A percentile compares a stretch with the other conserved stretches of the same genome.
phyloP scores from a whole-genome alignment of 2,888 invertebrate species.

The Sarcophaga variegata region DNA sequence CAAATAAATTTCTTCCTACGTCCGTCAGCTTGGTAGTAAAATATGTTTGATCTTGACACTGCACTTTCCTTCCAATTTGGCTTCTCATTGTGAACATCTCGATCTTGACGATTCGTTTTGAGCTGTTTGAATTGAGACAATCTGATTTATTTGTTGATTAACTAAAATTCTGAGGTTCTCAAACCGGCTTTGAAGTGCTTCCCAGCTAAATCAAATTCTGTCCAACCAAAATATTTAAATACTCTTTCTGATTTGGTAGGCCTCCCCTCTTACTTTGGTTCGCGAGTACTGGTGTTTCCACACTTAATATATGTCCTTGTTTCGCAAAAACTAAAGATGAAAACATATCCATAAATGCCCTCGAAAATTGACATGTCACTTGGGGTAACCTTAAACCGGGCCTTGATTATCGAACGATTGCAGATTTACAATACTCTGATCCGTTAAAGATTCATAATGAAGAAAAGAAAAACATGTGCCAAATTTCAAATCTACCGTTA shows the following conservation, averaged over 20 bases:
- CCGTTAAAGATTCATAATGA: no score
- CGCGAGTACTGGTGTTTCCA: not conserved
- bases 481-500: no score
- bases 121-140: not conserved
- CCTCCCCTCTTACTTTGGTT: not conserved
- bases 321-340: not conserved
- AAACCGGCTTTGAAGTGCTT: not conserved
- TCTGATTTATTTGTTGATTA: not conserved
- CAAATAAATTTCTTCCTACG: no score
- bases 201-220: slow-evolving; percentile 10
- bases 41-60: no score
- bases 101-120: not conserved
- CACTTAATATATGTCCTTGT: not conserved
- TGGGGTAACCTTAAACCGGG: no score
- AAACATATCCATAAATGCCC: not conserved
- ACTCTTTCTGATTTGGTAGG: not conserved
- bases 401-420: no score
- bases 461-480: no score
- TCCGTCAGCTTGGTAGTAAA: no score
- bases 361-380: no score
- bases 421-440: no score
- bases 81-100: no score
- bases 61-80: no score
- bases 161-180: not conserved
- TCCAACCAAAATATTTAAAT: not conserved